Base-by-base conservation (phyloP, 2,888 invertebrate genomes). In the Aporophyla nigra region DNA sequence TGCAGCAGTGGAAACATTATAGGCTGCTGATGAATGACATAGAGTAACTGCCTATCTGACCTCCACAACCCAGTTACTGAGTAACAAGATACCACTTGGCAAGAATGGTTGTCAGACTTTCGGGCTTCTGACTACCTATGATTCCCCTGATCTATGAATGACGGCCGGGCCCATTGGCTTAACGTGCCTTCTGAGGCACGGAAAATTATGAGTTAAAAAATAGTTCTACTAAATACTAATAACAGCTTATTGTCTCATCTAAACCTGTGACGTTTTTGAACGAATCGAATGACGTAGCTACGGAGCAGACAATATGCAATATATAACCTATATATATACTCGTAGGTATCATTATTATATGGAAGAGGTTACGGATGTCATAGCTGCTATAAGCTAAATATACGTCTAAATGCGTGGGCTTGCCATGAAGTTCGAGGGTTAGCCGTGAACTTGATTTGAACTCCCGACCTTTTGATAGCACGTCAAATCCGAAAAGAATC, bases 391-490 rank as follows among this genome's bases (percentile, higher is more conserved):
- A 63, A 71, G 73, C 77, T 71, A 80, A 80, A 80, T 84, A 80
- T 73, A 65, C 21, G 49, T 14, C 43, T 59, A n/a, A 61, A 73
- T 85, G 66, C 73, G 85, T 81, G 53, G 77, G 77, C 43, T 72
- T 74, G 73, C 58, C 58, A 43, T 46, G 40, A 71, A 85, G 82
- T 83, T 83, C 71, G 73, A 69, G 61, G 71, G 63, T 5, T 71
- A 63, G 70, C 73, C 77, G 14, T 83, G 85, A 83, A 84, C 85
- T 68, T 81, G 62, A 65, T 66, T 69, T 77, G 83, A 83, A 83
- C 83, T 71, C 54, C 53, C 66, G 71, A 83, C 83, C 85, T 83
- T 85, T 82, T 63, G 43, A 54, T 51, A n/a, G 70, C 46, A 59
- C 33, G 71, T 69, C 27, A 62, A 74, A 69, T 59, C 43, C 49